Evolutionary conservation across 37 sponge, comb jelly and placozoan genomes (phyloP).

Genomic region (Ianthella basta): DNA sequence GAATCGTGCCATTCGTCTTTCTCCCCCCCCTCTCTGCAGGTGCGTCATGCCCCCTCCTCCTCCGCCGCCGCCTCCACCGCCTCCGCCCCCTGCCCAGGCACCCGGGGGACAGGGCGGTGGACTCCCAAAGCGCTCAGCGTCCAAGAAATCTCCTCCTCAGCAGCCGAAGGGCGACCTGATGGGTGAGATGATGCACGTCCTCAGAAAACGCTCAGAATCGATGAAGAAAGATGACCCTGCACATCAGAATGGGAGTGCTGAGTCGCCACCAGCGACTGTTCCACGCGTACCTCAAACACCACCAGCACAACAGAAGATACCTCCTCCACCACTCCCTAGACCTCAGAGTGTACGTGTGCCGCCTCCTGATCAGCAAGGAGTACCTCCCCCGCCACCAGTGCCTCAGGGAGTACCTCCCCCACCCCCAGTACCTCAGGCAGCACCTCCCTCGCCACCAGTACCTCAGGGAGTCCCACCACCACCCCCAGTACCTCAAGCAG

Average conservation of each 20-base stretch:
- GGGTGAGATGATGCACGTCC: constrained; percentile 25
- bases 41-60: constrained; percentile 5
- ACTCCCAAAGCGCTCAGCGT: not conserved
- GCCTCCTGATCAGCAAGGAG: not conserved
- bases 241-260: not conserved
- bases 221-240: not conserved
- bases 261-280: not conserved
- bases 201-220: constrained; percentile 15
- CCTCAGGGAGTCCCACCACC: not conserved
- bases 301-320: not conserved
- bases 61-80: constrained; percentile 35
- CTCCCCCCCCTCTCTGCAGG: no score
- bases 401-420: constrained; percentile 34
- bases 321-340: not conserved
- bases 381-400: constrained; percentile 9
- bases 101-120: not conserved
- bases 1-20: no score
- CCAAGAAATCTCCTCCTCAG: constrained; percentile 7
- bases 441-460: constrained; percentile 19
- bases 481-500: not conserved
- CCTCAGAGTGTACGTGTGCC: not conserved
- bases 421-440: not conserved
- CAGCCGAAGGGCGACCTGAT: constrained; percentile 22
- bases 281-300: not conserved
- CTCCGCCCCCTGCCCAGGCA: not conserved